Percentiles rank a stretch among this genome's conserved stretches.
Evolutionary conservation across 2,113 vertebrate genomes (phyloP).

Genomic region (Channa argus): DNA sequence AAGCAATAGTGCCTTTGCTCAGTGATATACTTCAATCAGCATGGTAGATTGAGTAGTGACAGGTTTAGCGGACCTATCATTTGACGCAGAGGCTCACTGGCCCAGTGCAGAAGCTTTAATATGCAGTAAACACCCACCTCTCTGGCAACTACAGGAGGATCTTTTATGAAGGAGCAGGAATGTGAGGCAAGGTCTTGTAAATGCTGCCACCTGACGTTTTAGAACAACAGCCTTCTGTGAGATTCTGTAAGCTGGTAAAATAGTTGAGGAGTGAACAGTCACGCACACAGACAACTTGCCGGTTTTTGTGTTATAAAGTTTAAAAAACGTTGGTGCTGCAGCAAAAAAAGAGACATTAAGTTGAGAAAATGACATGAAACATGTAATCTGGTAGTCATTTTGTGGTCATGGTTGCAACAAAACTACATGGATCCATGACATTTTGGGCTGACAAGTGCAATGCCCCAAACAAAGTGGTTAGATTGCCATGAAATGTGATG

Average conservation of each 20-base stretch:
- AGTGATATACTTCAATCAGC: no score
- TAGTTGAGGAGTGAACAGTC: not conserved
- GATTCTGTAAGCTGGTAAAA: constrained; percentile 58
- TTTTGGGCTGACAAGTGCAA: no score
- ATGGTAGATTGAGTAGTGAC: constrained; percentile 29
- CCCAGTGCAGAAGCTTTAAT: constrained; percentile 50
- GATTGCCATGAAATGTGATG: no score
- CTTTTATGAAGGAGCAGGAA: constrained; percentile 73
- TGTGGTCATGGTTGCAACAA: no score
- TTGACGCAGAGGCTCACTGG: constrained; percentile 36
- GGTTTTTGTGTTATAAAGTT: no score
- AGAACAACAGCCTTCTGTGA: constrained; percentile 57
- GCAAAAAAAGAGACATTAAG: not conserved
- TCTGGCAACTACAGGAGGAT: constrained; percentile 49
- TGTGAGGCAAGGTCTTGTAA: constrained; percentile 66
- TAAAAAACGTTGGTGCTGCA: no score
- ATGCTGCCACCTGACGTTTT: constrained; percentile 65
- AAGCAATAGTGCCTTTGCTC: no score
- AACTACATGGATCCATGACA: no score
- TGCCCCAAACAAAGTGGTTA: no score
- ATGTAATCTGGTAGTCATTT: not conserved
- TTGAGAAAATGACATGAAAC: not conserved
- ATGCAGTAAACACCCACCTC: constrained; percentile 51
- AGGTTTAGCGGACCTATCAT: constrained; percentile 54
- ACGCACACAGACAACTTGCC: constrained; percentile 9